Evolutionary conservation across 2,797 vertebrate species (phyloP), one percentile per base, ranked within the genome.

Genomic region (Chromis chromis): DNA sequence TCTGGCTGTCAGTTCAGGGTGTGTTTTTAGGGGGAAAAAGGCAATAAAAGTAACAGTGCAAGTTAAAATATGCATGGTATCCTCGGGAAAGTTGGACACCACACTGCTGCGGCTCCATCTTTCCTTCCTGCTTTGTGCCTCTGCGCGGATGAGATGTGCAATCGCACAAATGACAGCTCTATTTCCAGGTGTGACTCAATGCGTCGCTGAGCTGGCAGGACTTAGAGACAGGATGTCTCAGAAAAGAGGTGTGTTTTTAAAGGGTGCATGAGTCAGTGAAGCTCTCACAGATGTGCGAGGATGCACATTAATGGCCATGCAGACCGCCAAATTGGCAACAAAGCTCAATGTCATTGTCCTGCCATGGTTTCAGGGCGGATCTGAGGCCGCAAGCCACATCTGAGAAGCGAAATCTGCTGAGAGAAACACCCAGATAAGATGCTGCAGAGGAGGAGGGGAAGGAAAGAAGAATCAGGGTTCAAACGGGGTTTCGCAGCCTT

Each of bases 1-100:
- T 91, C 79, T 91, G 91, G 88, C 80, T 88, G 86, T 87, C 88
- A 84, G 85, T 76, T 36, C 39, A 81, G 81, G 84, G 80, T 65
- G 84, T 83, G 80, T 86, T 85, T 80, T 55, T 50, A 55, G 44
- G 63, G 59, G 58, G 25, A 78, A 79, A 86, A 80, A 53, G 17
- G 66, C 85, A 71, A 81, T 89, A 88, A 91, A 89, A 88, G 58
- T 85, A 54, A 55, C 60, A 65, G 73, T 80, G 70, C 58, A 80
- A 83, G 74, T 72, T 44, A 74, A 90, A 92, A 83, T 85, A 90
- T 91, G 90, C 56, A 56, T 8, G 71, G 86, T 67, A 88, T 88
- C 76, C 77, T 31, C 33, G 54, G 72, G 61, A 77, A 74, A 52
- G 39, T 53, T 55, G 16, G 46, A 64, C 61, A 76, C 70, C 66